These are phyloP conservation scores for Saiga tatarica DNA, from an alignment of 2,113 vertebrate genomes.

Conservation along the genomic window DNA sequence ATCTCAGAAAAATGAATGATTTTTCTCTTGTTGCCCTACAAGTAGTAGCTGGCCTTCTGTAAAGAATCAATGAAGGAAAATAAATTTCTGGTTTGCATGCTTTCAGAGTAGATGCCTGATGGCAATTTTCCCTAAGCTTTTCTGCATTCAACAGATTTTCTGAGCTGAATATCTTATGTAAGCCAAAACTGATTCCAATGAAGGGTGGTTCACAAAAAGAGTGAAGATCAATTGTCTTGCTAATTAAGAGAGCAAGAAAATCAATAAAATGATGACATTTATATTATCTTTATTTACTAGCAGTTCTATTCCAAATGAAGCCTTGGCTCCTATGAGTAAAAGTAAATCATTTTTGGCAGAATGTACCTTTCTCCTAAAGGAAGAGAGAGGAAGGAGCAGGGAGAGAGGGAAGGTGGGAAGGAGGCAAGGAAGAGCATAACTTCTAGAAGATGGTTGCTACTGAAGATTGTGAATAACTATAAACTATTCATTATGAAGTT, in stretches of 20 bases:
- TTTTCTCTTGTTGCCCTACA: neutral
- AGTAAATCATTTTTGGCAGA: neutral
- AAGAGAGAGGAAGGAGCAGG: neutral
- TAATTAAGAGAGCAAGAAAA: slow-evolving; percentile 54
- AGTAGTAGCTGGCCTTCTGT: neutral
- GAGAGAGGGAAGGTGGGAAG: neutral
- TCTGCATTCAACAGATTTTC: slow-evolving; percentile 19
- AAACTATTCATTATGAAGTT: neutral
- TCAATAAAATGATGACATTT: slow-evolving; percentile 64
- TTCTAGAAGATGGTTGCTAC: neutral
- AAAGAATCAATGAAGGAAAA: neutral
- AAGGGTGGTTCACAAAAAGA: neutral
- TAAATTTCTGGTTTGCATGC: neutral
- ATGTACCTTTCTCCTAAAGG: neutral
- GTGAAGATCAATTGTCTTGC: slow-evolving; percentile 46
- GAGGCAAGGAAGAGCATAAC: neutral
- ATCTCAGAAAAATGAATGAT: neutral
- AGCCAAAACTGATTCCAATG: slow-evolving; percentile 41
- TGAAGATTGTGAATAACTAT: neutral
- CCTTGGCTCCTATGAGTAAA: neutral
- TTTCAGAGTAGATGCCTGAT: neutral
- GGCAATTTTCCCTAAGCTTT: neutral
- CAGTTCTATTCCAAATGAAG: slow-evolving; percentile 12
- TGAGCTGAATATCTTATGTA: neutral
- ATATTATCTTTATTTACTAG: slow-evolving; percentile 64